These are phyloP conservation scores for Leptopilina boulardi DNA, from an alignment of 1,140 invertebrate species.

Conservation along the genomic window DNA sequence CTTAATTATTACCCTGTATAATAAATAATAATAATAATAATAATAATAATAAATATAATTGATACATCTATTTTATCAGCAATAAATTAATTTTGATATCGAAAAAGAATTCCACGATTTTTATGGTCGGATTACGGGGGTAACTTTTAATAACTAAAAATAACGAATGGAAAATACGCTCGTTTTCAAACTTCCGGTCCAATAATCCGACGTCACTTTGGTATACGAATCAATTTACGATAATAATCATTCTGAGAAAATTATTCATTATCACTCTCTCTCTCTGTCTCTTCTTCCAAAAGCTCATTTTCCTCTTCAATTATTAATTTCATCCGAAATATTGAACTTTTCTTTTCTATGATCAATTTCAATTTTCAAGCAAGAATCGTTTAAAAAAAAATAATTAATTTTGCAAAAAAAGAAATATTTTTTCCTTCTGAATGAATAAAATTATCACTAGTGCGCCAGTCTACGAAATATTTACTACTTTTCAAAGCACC, in stretches of 20 bases:
- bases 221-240: conserved; percentile 3
- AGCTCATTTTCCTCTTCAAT: conserved; percentile 19
- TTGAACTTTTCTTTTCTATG: background rate
- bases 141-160: conserved; percentile 8
- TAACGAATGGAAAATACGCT: conserved; percentile 26
- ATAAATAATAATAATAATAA: no score
- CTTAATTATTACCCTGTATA: no score
- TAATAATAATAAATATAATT: no score
- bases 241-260: conserved; percentile 29
- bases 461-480: no score
- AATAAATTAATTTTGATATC: no score
- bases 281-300: background rate
- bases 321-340: background rate
- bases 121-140: background rate
- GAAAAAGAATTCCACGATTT: no score
- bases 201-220: conserved; percentile 30
- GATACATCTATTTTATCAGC: no score
- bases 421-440: no score
- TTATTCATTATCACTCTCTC: conserved; percentile 29
- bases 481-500: no score
- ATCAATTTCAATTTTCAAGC: background rate
- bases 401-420: no score
- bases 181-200: background rate
- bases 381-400: no score
- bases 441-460: no score